Conservation (phyloP, 37 sponge, comb jelly and placozoan species). For the Axinella damicornis region DNA sequence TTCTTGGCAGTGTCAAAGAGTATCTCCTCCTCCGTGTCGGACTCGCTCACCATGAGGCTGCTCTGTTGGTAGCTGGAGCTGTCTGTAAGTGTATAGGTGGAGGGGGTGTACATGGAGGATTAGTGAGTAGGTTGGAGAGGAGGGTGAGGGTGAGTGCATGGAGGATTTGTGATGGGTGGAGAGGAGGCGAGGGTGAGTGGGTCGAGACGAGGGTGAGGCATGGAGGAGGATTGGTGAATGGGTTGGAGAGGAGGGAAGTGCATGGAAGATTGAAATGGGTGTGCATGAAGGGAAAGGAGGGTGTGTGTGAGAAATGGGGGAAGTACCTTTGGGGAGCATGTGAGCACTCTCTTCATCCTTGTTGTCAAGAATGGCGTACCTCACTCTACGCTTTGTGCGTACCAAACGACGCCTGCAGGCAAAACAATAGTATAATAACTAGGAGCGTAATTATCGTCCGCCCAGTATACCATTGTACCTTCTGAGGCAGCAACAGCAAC, state of each 20-base stretch:
- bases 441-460: too few relatives aligned
- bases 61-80: slow-evolving; percentile 22
- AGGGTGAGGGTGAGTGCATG: neutral
- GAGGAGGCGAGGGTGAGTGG: neutral
- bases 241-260: neutral
- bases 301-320: neutral
- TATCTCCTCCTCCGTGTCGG: slow-evolving; percentile 70
- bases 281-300: neutral
- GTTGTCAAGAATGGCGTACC: slow-evolving; percentile 47
- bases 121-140: neutral
- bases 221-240: neutral
- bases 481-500: slow-evolving; percentile 75
- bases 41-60: slow-evolving; percentile 75
- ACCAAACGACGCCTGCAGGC: neutral
- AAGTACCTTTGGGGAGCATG: slow-evolving; percentile 46
- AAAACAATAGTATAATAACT: too few relatives aligned
- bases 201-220: too few relatives aligned
- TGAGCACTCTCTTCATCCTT: slow-evolving; percentile 21
- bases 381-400: slow-evolving; percentile 23
- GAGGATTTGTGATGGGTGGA: neutral
- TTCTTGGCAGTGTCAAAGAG: slow-evolving; percentile 60
- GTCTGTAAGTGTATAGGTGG: neutral
- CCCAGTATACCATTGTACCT: too few relatives aligned
- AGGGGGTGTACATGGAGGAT: neutral
- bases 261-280: neutral